Evolutionary conservation across 1,140 invertebrate species (phyloP), one percentile per base, ranked within the genome.

Genomic region (Diabrotica undecimpunctata): DNA sequence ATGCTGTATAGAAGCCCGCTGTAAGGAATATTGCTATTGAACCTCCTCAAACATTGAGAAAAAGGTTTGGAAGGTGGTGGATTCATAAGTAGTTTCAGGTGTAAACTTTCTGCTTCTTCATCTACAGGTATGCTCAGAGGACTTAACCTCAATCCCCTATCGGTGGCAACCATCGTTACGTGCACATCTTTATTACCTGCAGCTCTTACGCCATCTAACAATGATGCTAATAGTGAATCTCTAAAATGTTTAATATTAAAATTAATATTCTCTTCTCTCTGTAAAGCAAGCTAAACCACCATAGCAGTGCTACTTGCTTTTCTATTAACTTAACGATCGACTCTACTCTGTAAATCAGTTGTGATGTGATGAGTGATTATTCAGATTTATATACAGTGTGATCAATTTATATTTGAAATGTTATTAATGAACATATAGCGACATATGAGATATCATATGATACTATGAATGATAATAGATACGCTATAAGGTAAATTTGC

Each of bases 141-240:
- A 50, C 95, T 93, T 65, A 97, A 85, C 66, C 97, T 83, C 73
- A 92, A 90, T 0, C 94, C 93, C 65, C 94, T 83, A 53, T 91
- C 85, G 54, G 94, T 95, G 12, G 84, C 84, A 57, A 81, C 83
- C 84, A 96, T 96, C 74, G 91, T 92, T 4, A 99, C 93, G 81
- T 97, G 95, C n/a, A 99, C 93, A 83, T 99, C 94, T 74, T 92
- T 85, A 78, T 99, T 99, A 2, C 97, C 97, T 35, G 95, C 95
- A 12, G 95, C 95, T 71, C 97, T 83, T 9, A 98, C 95, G 53
- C 95, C 95, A 82, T 99, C 98, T 64, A 99, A 79, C 10, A 99
- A 79, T 5, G 97, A 97, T 1, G 97, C 96, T 55, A 99, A 78
- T 55, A 99, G 78, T 0, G 95, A 92, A 83, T 99, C 98, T 73